Conservation (phyloP, 1,140 invertebrate genomes). For the Drosophila tani region DNA sequence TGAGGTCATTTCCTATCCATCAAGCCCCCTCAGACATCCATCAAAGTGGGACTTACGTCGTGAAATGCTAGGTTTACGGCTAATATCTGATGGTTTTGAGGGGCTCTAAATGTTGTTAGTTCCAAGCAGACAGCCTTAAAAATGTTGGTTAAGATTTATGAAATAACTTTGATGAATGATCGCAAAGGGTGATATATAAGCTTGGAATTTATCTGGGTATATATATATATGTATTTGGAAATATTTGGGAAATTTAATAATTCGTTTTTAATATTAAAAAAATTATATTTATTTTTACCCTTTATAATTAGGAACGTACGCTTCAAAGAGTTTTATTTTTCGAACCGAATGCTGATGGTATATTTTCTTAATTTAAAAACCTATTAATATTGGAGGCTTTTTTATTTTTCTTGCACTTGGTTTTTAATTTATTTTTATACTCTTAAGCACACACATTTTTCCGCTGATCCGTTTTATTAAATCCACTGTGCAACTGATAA, state of each 20-base stretch:
- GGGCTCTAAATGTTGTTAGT: background rate
- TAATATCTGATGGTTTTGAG: background rate
- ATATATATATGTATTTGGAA: background rate
- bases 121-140: background rate
- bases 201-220: background rate
- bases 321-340: background rate
- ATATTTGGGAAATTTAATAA: background rate
- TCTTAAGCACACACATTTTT: background rate
- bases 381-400: no score
- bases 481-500: background rate
- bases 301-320: background rate
- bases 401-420: background rate
- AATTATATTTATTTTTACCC: background rate
- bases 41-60: background rate
- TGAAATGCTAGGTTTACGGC: background rate
- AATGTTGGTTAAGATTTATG: background rate
- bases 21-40: constrained; percentile 24
- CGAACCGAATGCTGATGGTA: no score
- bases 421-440: background rate
- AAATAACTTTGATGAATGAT: background rate
- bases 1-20: constrained; percentile 19
- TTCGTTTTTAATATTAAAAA: background rate
- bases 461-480: background rate
- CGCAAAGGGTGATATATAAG: background rate
- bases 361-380: no score